Conservation (phyloP, 2,113 vertebrate genomes). For the Hemicordylus capensis region DNA sequence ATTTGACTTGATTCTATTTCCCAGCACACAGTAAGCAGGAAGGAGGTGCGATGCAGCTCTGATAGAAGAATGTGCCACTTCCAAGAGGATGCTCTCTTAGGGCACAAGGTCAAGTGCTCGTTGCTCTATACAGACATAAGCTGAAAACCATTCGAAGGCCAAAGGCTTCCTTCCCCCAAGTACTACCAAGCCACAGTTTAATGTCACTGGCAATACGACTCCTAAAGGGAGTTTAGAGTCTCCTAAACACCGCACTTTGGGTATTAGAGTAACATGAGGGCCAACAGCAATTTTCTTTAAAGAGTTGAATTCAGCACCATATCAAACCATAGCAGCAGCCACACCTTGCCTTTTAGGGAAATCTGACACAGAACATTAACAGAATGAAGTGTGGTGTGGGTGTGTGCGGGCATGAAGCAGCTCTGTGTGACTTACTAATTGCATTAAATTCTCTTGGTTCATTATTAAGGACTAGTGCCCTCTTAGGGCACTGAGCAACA, state of each 20-base stretch:
- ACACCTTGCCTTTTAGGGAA: constrained; percentile 58
- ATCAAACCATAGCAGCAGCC: constrained; percentile 62
- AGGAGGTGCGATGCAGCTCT: constrained; percentile 66
- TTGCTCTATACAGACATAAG: constrained; percentile 65
- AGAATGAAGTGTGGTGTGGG: not conserved
- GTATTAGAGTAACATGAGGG: constrained; percentile 37
- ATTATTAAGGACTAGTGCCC: constrained; percentile 62
- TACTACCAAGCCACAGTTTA: not conserved
- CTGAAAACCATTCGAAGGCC: constrained; percentile 71
- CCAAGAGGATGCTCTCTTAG: constrained; percentile 48
- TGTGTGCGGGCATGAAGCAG: constrained; percentile 29
- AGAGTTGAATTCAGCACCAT: constrained; percentile 64
- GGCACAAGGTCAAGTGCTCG: constrained; percentile 64
- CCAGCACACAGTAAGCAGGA: constrained; percentile 73
- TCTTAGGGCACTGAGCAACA: constrained; percentile 52
- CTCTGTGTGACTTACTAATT: constrained; percentile 31
- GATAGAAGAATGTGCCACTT: constrained; percentile 64
- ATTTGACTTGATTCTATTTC: constrained; percentile 79
- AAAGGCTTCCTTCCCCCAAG: constrained; percentile 36
- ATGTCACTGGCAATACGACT: constrained; percentile 49
- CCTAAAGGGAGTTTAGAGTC: constrained; percentile 36
- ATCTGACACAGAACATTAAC: constrained; percentile 17
- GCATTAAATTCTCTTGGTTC: constrained; percentile 35
- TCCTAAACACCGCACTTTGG: constrained; percentile 11
- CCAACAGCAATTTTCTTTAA: constrained; percentile 52